Conservation (phyloP, 2,797 vertebrate species). For the Sebastes alutus region DNA sequence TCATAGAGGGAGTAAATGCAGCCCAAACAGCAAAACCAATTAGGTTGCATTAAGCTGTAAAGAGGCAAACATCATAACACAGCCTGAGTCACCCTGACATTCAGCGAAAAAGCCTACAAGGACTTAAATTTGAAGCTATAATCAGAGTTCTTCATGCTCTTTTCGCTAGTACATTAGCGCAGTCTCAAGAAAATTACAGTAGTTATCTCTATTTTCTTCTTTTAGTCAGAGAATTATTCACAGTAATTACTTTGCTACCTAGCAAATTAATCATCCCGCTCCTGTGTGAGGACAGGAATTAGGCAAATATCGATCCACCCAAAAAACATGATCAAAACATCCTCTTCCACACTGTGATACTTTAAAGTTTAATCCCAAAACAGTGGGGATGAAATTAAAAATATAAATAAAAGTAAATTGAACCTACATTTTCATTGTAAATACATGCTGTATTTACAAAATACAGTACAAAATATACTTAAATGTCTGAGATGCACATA, state of each 20-base stretch:
- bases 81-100: neutral
- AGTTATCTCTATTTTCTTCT: neutral
- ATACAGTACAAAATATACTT: neutral
- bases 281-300: neutral
- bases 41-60: neutral
- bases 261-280: neutral
- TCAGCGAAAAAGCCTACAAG: neutral
- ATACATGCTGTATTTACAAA: neutral
- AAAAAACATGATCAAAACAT: neutral
- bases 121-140: neutral
- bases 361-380: no score
- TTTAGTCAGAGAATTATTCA: neutral
- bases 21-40: neutral
- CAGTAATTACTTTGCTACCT: neutral
- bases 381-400: neutral
- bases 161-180: neutral
- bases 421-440: neutral
- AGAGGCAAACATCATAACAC: neutral
- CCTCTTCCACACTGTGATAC: neutral
- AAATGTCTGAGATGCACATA: neutral
- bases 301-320: neutral
- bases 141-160: neutral
- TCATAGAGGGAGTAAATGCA: neutral
- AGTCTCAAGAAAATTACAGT: neutral
- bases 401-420: neutral